Evolutionary conservation across 2,888 invertebrate species (phyloP), one percentile per base, ranked within the genome.

Genomic region (Athripsodes cinereus): DNA sequence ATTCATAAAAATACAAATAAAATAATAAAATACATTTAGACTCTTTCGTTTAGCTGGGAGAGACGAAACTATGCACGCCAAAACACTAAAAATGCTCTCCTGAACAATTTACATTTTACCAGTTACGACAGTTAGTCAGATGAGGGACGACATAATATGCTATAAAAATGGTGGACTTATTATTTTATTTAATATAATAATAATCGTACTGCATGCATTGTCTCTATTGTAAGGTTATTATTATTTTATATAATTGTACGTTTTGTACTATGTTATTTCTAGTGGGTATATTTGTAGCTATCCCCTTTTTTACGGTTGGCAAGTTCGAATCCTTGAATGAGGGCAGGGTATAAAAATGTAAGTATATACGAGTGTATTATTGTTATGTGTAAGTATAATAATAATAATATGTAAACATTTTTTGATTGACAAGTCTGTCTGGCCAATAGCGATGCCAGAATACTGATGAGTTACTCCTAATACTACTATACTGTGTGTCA

Each of bases 401-500:
- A 16, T 40, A 40, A 8, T 3, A n/a, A 13, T 40, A 40, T 5
- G 40, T 40, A 40, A 40, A 40, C 40, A 40, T 40, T 40, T 26
- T 58, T 83, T 88, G 87, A 88, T 87, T 87, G 88, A 88, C 88
- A 88, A 85, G 81, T 83, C 81, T 80, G 81, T 82, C 82, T 83
- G 82, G 79, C 87, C 87, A 87, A 87, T 87, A 81, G 83, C 83
- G 81, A 81, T 80, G 77, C 80, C 77, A 82, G 81, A 83, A 83
- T 82, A 80, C 84, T 85, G 86, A 86, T 86, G 86, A 85, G 83
- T 78, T 79, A 74, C n/a, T n/a, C n/a, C n/a, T n/a, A n/a, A n/a
- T n/a, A n/a, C n/a, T n/a, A n/a, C n/a, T n/a, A n/a, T n/a, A 81
- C 82, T 8, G 11, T n/a, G n/a, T 83, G 87, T 87, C 87, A 86